Percentiles rank a stretch among this genome's conserved stretches.
phyloP scores from a whole-genome alignment of 2,888 invertebrate species.

The Caenorhabditis sp. region DNA sequence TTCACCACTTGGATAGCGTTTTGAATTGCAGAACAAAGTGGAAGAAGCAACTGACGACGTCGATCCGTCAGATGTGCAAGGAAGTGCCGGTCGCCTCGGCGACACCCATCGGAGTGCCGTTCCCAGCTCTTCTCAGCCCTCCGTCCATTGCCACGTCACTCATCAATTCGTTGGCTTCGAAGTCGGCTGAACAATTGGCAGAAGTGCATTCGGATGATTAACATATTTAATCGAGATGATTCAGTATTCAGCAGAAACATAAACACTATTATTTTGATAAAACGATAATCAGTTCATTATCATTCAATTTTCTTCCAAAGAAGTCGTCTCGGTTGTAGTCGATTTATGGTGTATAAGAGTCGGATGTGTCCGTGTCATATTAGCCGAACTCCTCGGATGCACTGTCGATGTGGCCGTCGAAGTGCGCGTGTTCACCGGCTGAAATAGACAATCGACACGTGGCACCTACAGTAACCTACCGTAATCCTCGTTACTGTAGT shows the following conservation, averaged over 20 bases:
- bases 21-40: slow-evolving; percentile 62
- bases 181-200: neutral
- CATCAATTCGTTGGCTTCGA: slow-evolving; percentile 11
- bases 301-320: slow-evolving; percentile 7
- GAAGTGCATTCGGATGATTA: neutral
- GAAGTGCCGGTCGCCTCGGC: slow-evolving; percentile 84
- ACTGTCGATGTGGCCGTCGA: neutral
- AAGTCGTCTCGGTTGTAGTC: neutral
- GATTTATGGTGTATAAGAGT: neutral
- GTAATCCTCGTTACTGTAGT: neutral
- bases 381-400: neutral
- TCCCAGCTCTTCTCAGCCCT: slow-evolving; percentile 33
- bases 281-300: neutral
- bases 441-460: neutral
- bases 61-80: slow-evolving; percentile 92
- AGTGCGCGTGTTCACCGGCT: slow-evolving; percentile 14
- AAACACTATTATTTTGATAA: neutral
- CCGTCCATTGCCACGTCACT: slow-evolving; percentile 30
- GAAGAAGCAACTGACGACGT: slow-evolving; percentile 93
- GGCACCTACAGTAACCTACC: neutral
- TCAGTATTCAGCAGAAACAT: no score
- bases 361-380: no score
- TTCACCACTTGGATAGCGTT: no score
- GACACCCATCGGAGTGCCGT: slow-evolving; percentile 32
- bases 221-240: no score